Evolutionary conservation across 1,140 invertebrate genomes (phyloP).

Genomic region (Steinernema feltiae): DNA sequence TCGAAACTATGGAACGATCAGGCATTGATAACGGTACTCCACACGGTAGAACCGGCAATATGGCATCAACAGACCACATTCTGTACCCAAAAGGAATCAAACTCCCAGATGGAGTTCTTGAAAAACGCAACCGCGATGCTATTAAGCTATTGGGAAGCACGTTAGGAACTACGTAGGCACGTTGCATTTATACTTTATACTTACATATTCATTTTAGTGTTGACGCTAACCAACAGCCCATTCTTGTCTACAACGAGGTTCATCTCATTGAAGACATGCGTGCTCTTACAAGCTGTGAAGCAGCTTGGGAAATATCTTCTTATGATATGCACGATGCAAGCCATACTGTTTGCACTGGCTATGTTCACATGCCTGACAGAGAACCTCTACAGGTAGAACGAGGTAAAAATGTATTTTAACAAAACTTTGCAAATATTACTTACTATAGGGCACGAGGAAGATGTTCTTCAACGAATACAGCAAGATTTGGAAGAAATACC

Average conservation of each 20-base stretch:
- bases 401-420: too few species aligned
- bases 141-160: background rate
- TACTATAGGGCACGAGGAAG: background rate
- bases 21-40: too few species aligned
- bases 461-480: background rate
- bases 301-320: background rate
- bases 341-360: too few species aligned
- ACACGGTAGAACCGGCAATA: too few species aligned
- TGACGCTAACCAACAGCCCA: background rate
- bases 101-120: too few species aligned
- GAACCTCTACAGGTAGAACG: too few species aligned
- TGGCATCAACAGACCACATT: too few species aligned
- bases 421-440: background rate
- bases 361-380: too few species aligned
- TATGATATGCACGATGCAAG: background rate
- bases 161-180: background rate
- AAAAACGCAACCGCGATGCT: too few species aligned
- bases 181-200: background rate
- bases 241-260: background rate
- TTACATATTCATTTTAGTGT: too few species aligned
- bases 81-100: too few species aligned
- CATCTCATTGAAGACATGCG: background rate
- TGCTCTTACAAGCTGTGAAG: background rate
- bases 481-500: background rate
- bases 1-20: too few species aligned